Percentiles rank a stretch among this genome's conserved stretches.
phyloP scores from a whole-genome alignment of 2,888 invertebrate species.

The Drosophila pegasa region DNA sequence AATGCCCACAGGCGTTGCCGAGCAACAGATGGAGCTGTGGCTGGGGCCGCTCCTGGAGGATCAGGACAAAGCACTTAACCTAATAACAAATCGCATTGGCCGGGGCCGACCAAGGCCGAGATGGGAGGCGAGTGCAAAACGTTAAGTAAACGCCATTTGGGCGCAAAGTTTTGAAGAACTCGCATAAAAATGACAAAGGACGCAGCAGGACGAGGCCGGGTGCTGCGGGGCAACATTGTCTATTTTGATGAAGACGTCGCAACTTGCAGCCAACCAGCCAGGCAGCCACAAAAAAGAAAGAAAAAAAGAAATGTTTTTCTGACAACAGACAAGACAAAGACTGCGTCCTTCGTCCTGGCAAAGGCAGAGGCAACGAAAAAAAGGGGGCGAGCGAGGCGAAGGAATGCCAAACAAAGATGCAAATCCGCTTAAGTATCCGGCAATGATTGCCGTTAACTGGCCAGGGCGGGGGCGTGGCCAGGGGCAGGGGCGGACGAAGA shows the following conservation, averaged over 20 bases:
- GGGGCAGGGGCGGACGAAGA: neutral
- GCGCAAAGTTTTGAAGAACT: slow-evolving; percentile 75
- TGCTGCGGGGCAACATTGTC: slow-evolving; percentile 49
- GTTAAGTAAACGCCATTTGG: slow-evolving; percentile 74
- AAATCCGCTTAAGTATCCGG: slow-evolving; percentile 83
- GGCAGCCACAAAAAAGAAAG: slow-evolving; percentile 19
- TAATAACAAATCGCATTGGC: slow-evolving; percentile 62
- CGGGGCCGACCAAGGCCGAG: slow-evolving; percentile 13
- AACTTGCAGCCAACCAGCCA: slow-evolving; percentile 44
- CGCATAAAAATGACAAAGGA: slow-evolving; percentile 75
- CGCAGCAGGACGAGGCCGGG: neutral
- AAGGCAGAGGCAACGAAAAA: neutral
- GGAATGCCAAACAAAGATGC: slow-evolving; percentile 66
- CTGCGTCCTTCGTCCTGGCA: slow-evolving; percentile 7
- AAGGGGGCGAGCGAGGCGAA: slow-evolving; percentile 1
- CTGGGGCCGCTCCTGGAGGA: neutral
- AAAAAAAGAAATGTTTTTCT: slow-evolving; percentile 26
- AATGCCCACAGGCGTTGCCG: neutral
- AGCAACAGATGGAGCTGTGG: slow-evolving; percentile 24
- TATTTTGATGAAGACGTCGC: slow-evolving; percentile 71
- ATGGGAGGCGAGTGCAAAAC: slow-evolving; percentile 52
- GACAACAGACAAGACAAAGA: slow-evolving; percentile 59
- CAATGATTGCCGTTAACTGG: slow-evolving; percentile 74
- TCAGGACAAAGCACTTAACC: slow-evolving; percentile 72
- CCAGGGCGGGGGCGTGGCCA: slow-evolving; percentile 7